phyloP scores from a whole-genome alignment of 2,888 invertebrate species.

The Tupiocoris notatus region DNA sequence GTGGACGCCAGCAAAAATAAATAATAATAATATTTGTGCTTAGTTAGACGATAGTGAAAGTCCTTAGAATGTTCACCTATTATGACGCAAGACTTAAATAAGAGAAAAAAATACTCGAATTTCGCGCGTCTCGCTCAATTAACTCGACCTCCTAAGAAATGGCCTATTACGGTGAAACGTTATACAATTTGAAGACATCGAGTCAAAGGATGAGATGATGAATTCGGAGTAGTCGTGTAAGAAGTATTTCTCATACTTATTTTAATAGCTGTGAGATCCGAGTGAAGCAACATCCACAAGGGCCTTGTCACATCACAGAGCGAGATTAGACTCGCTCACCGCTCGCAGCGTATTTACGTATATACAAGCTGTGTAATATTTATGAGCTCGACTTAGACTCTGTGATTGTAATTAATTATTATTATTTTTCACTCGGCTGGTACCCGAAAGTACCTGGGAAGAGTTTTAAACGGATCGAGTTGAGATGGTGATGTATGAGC shows the following conservation, averaged over 20 bases:
- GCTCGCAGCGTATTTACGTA: neutral
- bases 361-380: neutral
- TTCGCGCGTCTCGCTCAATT: no score
- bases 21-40: no score
- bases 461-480: conserved; percentile 20
- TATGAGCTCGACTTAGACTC: neutral
- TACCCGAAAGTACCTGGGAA: neutral
- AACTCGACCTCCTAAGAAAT: no score
- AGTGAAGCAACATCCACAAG: neutral
- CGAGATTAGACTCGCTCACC: neutral
- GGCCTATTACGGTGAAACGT: no score
- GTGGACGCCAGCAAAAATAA: no score
- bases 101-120: no score
- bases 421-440: conserved; percentile 32
- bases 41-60: no score
- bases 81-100: no score
- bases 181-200: no score
- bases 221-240: no score
- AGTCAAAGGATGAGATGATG: no score
- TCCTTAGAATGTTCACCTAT: no score
- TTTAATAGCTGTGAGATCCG: neutral
- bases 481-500: conserved; percentile 23
- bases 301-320: neutral
- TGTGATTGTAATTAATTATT: conserved; percentile 41
- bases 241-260: neutral